Percentiles rank a stretch among this genome's conserved stretches.
phyloP scores from a whole-genome alignment of 2,888 invertebrate genomes.

The Ellobium chinense region DNA sequence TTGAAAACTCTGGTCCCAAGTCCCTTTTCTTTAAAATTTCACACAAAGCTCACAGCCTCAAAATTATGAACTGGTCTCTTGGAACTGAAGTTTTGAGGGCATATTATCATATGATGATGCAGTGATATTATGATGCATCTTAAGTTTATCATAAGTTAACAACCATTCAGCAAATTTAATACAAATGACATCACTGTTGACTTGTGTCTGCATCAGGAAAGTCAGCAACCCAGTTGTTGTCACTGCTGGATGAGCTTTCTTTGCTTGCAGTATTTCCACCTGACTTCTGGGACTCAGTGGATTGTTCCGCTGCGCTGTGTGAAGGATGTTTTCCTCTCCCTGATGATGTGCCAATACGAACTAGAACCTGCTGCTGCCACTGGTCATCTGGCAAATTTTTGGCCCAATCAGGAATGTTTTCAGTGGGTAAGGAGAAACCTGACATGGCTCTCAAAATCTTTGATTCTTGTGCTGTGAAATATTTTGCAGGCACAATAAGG shows the following conservation, averaged over 20 bases:
- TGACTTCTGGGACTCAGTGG: background rate
- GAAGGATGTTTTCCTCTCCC: background rate
- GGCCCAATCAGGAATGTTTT: slow-evolving; percentile 74
- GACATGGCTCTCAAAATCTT: slow-evolving; percentile 73
- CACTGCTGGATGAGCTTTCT: background rate
- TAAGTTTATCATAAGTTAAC: no score
- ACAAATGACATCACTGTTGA: background rate
- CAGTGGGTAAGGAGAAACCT: slow-evolving; percentile 66
- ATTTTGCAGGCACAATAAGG: no score
- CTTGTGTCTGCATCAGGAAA: slow-evolving; percentile 25
- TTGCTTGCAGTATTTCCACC: no score
- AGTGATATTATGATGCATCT: no score
- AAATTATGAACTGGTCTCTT: no score
- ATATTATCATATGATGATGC: no score
- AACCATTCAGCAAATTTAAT: no score
- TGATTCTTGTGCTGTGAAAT: slow-evolving; percentile 65
- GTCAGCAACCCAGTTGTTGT: slow-evolving; percentile 38
- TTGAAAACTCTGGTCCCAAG: no score
- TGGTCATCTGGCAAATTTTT: slow-evolving; percentile 69
- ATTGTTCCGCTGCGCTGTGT: background rate
- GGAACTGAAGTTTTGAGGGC: no score
- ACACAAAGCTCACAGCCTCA: no score
- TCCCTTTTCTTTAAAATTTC: no score
- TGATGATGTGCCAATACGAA: slow-evolving; percentile 21
- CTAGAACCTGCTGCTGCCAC: slow-evolving; percentile 65